These are phyloP conservation scores for Melanostoma scalare DNA, from an alignment of 2,888 invertebrate genomes.

Conservation along the genomic window DNA sequence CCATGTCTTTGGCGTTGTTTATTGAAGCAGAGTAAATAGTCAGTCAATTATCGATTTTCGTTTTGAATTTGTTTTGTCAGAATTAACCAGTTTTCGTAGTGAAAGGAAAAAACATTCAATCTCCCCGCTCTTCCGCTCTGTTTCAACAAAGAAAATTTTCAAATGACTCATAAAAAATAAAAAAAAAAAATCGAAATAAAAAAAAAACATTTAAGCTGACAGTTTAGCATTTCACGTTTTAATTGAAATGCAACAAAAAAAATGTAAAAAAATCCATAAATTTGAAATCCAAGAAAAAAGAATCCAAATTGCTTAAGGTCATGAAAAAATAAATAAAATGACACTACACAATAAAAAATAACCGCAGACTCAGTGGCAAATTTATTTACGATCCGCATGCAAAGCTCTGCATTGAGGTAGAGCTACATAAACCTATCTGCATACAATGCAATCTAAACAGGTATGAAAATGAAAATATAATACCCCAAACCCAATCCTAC, in stretches of 20 bases:
- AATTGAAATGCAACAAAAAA: constrained; percentile 46
- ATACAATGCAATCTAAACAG: constrained; percentile 54
- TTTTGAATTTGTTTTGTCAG: constrained; percentile 5
- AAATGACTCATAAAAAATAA: constrained; percentile 49
- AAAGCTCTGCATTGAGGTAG: background rate
- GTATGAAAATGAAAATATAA: constrained; percentile 29
- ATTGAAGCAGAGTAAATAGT: background rate
- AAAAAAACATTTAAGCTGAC: constrained; percentile 35
- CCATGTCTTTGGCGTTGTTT: too few relatives aligned
- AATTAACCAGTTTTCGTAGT: constrained; percentile 25
- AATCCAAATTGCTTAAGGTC: constrained; percentile 57
- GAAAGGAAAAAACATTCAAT: constrained; percentile 29
- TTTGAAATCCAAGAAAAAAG: constrained; percentile 28
- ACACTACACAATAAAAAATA: constrained; percentile 39
- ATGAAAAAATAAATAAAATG: constrained; percentile 52
- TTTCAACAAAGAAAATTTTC: constrained; percentile 57
- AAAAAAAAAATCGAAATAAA: background rate
- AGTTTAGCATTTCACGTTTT: constrained; percentile 30
- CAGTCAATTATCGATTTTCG: constrained; percentile 35
- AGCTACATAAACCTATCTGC: background rate
- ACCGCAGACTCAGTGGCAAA: constrained; percentile 64
- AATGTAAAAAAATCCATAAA: constrained; percentile 23
- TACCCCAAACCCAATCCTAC: constrained; percentile 10
- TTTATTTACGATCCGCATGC: constrained; percentile 60
- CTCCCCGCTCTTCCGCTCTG: background rate